Evolutionary conservation across 2,888 invertebrate species (phyloP), one percentile per base, ranked within the genome.

Genomic region (Prosopocoilus inquinatus): DNA sequence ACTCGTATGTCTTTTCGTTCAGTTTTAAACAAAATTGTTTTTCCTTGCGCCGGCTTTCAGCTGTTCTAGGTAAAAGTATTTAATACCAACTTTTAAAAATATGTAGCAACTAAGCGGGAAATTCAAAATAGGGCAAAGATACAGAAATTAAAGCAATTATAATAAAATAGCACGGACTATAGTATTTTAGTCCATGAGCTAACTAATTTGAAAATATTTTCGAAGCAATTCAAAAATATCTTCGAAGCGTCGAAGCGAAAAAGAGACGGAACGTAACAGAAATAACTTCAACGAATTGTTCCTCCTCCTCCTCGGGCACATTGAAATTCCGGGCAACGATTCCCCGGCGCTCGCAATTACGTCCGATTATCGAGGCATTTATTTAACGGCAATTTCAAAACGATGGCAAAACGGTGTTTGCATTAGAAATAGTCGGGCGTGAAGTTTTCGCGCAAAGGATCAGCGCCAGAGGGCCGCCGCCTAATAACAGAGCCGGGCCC

Each of bases 391-490:
- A 52, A 41, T 38, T 45, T 46, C 38, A 55, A 53, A 53, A 49
- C 20, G 34, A 47, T 53, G 15, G 34, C 35, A 35, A 55, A 55
- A 48, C 41, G 28, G 34, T 53, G 44, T 50, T 43, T 33, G 45
- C 48, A 48, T 56, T 41, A 55, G 47, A 55, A 52, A 57, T 35
- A 48, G 57, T 46, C 53, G 54, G 58, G 57, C 63, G 32, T 57
- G 51, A 60, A 13, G 13, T 16, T 63, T 61, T 61, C 5, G 20
- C 20, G 20, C 20, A 20, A 20, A 20, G 20, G 20, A 20, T 20
- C 20, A 20, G 57, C 57, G 52, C 57, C 52, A 50, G 51, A 41
- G 55, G 59, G 57, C 56, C 58, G 61, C 65, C 62, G 63, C 53
- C 58, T 60, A 57, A 62, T 58, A 51, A 60, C 54, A 55, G 53